Evolutionary conservation across 92 coral and sea anemone species (phyloP).

Genomic region (Virgularia gustaviana): DNA sequence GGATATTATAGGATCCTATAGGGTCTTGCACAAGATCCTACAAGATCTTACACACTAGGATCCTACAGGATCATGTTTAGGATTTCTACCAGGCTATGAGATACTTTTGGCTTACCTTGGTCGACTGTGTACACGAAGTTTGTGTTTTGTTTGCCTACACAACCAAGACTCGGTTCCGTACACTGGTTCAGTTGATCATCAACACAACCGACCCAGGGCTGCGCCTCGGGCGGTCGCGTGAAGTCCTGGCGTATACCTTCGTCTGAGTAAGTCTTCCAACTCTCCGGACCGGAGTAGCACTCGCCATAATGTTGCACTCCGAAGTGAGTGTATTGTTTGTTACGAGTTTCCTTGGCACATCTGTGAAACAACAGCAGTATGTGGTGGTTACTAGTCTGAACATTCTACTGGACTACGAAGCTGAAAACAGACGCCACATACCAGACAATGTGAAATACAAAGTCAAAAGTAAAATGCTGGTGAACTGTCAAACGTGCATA

Average conservation of each 20-base stretch:
- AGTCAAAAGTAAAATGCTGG: no score
- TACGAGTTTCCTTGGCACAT: slow-evolving; percentile 74
- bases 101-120: no score
- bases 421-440: background rate
- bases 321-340: slow-evolving; percentile 84
- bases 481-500: no score
- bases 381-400: background rate
- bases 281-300: slow-evolving; percentile 87
- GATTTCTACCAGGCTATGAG: no score
- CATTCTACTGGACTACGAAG: background rate
- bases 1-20: no score
- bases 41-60: no score
- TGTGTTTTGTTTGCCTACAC: slow-evolving; percentile 91
- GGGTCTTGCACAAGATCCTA: no score
- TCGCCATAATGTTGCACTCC: slow-evolving; percentile 91
- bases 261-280: slow-evolving; percentile 68
- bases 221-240: slow-evolving; percentile 77
- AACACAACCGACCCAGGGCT: slow-evolving; percentile 96
- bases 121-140: slow-evolving; percentile 84
- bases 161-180: slow-evolving; percentile 55
- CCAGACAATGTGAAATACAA: background rate
- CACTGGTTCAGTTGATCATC: slow-evolving; percentile 61
- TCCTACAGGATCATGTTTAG: no score
- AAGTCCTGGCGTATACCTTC: slow-evolving; percentile 89
- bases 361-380: slow-evolving; percentile 30